Percentiles rank a stretch among this genome's conserved stretches.
Conservation (phyloP, 2,113 vertebrate genomes). For the Clarias macrocephalus region DNA sequence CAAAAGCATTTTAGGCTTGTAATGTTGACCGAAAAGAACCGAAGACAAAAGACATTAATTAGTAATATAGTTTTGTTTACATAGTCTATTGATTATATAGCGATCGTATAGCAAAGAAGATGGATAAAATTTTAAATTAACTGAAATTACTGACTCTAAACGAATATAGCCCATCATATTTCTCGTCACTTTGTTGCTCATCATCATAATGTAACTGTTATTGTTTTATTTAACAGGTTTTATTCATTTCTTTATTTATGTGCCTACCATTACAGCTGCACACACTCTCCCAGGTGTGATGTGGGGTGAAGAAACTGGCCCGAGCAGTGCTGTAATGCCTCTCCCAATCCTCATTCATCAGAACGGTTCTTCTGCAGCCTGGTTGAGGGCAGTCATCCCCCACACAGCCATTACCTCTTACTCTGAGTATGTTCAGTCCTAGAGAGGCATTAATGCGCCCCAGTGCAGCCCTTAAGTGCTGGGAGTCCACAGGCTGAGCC, state of each 20-base stretch:
- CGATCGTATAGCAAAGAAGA: background rate
- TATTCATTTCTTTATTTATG: background rate
- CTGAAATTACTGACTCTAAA: background rate
- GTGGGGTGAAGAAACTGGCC: constrained; percentile 85
- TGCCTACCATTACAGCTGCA: constrained; percentile 88
- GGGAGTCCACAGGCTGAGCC: constrained; percentile 64
- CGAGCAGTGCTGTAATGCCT: constrained; percentile 84
- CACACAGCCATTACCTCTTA: constrained; percentile 78
- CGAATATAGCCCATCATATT: background rate
- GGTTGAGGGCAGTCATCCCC: constrained; percentile 75
- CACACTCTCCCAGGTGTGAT: constrained; percentile 81
- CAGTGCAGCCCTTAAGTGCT: constrained; percentile 69
- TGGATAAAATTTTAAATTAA: background rate
- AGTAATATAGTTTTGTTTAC: no score
- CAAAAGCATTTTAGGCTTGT: background rate
- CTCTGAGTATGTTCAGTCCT: constrained; percentile 78
- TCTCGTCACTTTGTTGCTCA: constrained; percentile 44
- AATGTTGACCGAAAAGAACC: background rate
- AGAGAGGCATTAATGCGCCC: constrained; percentile 77
- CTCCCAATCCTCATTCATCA: constrained; percentile 74
- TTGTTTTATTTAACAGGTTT: background rate
- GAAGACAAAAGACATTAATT: background rate
- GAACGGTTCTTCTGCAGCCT: constrained; percentile 81
- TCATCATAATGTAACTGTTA: constrained; percentile 34
- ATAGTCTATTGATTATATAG: background rate